These are phyloP conservation scores for Stomatorhinus walkeri DNA, from an alignment of 2,797 vertebrate genomes.

Conservation along the genomic window DNA sequence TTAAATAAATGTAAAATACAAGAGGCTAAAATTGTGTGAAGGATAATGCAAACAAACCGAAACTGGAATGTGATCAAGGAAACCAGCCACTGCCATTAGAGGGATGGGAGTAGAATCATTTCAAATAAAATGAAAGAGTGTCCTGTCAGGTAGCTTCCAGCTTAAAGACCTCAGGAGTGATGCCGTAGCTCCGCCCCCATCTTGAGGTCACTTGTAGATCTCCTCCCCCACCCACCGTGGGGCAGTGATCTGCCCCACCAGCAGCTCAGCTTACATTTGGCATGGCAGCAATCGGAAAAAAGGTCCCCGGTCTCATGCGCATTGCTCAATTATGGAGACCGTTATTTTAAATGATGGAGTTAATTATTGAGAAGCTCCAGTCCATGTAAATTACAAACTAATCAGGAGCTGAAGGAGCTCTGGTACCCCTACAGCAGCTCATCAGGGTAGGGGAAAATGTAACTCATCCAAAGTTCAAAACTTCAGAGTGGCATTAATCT, in stretches of 20 bases:
- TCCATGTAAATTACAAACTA: slow-evolving; percentile 32
- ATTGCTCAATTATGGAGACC: slow-evolving; percentile 31
- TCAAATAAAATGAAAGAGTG: not conserved
- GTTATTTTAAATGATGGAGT: slow-evolving; percentile 51
- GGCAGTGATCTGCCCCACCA: not conserved
- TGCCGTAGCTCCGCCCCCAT: not conserved
- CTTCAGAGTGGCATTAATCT: not conserved
- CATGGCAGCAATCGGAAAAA: slow-evolving; percentile 15
- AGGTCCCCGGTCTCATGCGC: slow-evolving; percentile 23
- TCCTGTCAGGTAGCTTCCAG: not conserved
- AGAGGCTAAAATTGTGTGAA: not conserved
- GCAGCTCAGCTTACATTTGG: not conserved
- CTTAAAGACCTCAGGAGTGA: not conserved
- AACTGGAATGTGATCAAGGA: not conserved
- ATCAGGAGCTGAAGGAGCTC: slow-evolving; percentile 23
- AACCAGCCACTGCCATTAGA: not conserved
- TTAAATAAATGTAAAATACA: not conserved
- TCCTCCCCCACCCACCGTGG: not conserved
- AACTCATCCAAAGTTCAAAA: not conserved
- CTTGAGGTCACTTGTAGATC: not conserved
- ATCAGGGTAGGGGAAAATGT: slow-evolving; percentile 2
- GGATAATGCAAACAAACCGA: not conserved
- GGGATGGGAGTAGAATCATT: not conserved
- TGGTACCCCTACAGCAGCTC: slow-evolving; percentile 5
- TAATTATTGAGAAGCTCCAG: slow-evolving; percentile 38